A percentile compares a stretch with the other conserved stretches of the same genome.
These are phyloP conservation scores for Conomelus anceps DNA, from an alignment of 2,888 invertebrate species.

Conservation along the genomic window DNA sequence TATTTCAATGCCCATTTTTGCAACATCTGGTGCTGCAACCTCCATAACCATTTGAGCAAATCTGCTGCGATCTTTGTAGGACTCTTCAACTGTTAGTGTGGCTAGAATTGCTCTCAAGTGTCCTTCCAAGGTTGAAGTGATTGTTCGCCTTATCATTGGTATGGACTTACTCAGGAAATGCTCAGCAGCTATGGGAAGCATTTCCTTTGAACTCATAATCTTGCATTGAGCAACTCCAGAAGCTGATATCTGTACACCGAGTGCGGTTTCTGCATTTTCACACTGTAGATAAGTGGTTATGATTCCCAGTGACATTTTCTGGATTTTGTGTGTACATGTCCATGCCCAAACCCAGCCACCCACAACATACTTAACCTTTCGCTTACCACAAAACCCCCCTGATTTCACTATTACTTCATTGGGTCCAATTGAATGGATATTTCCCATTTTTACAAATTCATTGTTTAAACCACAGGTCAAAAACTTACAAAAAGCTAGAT, in stretches of 20 bases:
- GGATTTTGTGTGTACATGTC: slow-evolving; percentile 95
- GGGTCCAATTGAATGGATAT: slow-evolving; percentile 93
- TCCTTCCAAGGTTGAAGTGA: slow-evolving; percentile 91
- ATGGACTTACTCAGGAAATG: slow-evolving; percentile 89
- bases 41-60: slow-evolving; percentile 93
- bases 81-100: slow-evolving; percentile 96
- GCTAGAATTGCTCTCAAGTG: slow-evolving; percentile 93
- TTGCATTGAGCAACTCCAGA: slow-evolving; percentile 96
- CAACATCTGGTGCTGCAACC: slow-evolving; percentile 95
- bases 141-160: slow-evolving; percentile 82
- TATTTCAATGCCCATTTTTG: slow-evolving; percentile 98
- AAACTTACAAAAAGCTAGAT: too few relatives aligned
- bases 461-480: too few relatives aligned
- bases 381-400: slow-evolving; percentile 47
- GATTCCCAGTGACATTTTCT: slow-evolving; percentile 73
- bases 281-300: slow-evolving; percentile 96
- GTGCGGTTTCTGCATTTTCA: slow-evolving; percentile 91
- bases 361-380: slow-evolving; percentile 62
- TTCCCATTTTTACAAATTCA: slow-evolving; percentile 70
- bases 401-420: slow-evolving; percentile 96
- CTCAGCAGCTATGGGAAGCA: slow-evolving; percentile 88
- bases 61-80: slow-evolving; percentile 94
- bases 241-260: slow-evolving; percentile 89
- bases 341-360: slow-evolving; percentile 98
- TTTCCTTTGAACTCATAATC: slow-evolving; percentile 93